phyloP scores from a whole-genome alignment of 2,888 invertebrate species.

The Megalurothrips usitatus region DNA sequence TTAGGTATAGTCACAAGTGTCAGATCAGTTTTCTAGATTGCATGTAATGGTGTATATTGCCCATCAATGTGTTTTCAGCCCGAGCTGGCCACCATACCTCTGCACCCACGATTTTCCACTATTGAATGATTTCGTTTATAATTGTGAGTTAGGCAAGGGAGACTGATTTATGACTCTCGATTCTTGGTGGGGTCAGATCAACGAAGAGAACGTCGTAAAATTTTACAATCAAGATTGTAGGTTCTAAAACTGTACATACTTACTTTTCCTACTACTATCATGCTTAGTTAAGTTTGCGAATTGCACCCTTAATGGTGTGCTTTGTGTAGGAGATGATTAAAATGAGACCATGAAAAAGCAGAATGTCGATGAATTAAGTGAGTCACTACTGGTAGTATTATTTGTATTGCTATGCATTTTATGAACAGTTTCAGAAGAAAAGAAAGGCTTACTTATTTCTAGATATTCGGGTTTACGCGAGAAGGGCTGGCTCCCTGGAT shows the following conservation, averaged over 20 bases:
- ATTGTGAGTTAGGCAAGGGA: neutral
- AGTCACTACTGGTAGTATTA: neutral
- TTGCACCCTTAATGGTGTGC: no score
- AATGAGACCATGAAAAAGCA: neutral
- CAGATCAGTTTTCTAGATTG: no score
- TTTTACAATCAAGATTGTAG: slow-evolving; percentile 6
- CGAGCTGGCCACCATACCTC: neutral
- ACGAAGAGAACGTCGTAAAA: neutral
- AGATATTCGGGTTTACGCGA: neutral
- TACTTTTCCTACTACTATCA: slow-evolving; percentile 5
- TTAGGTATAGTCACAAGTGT: no score
- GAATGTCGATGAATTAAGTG: neutral
- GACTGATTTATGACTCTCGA: neutral
- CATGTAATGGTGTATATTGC: no score
- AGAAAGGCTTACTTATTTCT: neutral
- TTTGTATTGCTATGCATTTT: no score
- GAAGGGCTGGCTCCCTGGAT: slow-evolving; percentile 5
- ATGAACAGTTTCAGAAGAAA: no score
- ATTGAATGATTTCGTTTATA: neutral
- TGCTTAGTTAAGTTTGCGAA: neutral
- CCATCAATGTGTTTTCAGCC: neutral
- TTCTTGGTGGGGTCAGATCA: neutral
- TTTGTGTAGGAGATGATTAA: neutral
- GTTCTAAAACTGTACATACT: slow-evolving; percentile 4
- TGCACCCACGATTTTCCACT: neutral